Evolutionary conservation across 2,888 invertebrate genomes (phyloP).

Genomic region (Archaeoteleia sp.): DNA sequence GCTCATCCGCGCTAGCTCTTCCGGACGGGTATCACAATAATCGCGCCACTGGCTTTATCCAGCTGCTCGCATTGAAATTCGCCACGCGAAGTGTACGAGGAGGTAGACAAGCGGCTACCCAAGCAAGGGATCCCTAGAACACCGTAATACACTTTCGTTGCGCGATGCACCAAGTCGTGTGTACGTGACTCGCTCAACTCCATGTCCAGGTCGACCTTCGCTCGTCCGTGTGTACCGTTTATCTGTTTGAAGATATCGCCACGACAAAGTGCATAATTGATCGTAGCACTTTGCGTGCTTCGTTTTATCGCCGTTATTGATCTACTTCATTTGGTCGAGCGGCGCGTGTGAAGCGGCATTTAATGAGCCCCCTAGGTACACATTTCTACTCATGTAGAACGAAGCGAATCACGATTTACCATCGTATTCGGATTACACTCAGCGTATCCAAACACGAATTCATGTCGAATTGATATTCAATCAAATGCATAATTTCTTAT

Average conservation of each 20-base stretch:
- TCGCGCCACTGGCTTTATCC: constrained; percentile 24
- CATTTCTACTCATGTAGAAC: constrained; percentile 15
- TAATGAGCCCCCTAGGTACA: constrained; percentile 16
- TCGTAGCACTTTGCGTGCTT: constrained; percentile 31
- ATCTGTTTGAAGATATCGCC: constrained; percentile 32
- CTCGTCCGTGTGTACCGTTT: constrained; percentile 25
- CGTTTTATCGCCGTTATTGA: constrained; percentile 31
- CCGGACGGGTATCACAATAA: constrained; percentile 12
- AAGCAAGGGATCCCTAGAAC: too few species aligned
- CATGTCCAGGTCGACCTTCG: constrained; percentile 21
- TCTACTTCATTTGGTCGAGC: constrained; percentile 10
- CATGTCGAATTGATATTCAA: too few species aligned
- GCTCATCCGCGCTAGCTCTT: neutral
- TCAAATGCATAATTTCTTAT: too few species aligned
- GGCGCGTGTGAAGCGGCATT: constrained; percentile 18
- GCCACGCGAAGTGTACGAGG: constrained; percentile 24
- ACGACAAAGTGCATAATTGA: constrained; percentile 34
- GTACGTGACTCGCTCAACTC: neutral
- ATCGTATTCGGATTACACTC: too few species aligned
- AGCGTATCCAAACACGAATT: too few species aligned
- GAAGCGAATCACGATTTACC: neutral
- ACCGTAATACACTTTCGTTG: too few species aligned
- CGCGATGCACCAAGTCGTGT: too few species aligned
- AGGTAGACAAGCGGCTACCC: too few species aligned
- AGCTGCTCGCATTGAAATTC: constrained; percentile 41